phyloP scores from a whole-genome alignment of 2,888 invertebrate genomes.

The Sinopyrophorus schimmeli region DNA sequence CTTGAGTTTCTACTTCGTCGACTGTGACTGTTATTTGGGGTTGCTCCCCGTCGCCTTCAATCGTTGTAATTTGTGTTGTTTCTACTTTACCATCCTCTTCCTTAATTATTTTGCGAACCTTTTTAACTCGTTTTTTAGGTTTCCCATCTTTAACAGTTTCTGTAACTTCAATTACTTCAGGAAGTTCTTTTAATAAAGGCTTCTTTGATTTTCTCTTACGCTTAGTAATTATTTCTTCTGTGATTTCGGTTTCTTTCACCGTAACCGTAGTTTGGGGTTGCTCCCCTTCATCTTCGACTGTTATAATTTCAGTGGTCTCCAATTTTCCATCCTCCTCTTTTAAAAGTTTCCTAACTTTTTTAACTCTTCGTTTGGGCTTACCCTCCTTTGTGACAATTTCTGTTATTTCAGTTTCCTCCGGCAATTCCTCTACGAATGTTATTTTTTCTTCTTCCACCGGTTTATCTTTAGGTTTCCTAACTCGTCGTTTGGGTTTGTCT shows the following conservation, averaged over 20 bases:
- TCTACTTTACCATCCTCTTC: slow-evolving; percentile 46
- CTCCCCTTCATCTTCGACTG: slow-evolving; percentile 45
- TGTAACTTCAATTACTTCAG: slow-evolving; percentile 27
- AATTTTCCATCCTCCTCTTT: slow-evolving; percentile 44
- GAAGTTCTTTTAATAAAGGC: slow-evolving; percentile 35
- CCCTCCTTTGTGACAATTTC: slow-evolving; percentile 5
- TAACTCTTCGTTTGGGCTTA: slow-evolving; percentile 40
- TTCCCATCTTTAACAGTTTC: slow-evolving; percentile 28
- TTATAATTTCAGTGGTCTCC: slow-evolving; percentile 53
- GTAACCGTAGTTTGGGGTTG: slow-evolving; percentile 46
- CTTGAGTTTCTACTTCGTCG: slow-evolving; percentile 23
- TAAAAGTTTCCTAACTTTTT: slow-evolving; percentile 48
- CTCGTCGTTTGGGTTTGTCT: slow-evolving; percentile 4
- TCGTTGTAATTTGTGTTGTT: slow-evolving; percentile 54
- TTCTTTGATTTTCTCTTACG: slow-evolving; percentile 25
- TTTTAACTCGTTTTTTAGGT: slow-evolving; percentile 40
- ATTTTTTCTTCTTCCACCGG: not conserved
- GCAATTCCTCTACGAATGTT: slow-evolving; percentile 39
- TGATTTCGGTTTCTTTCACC: slow-evolving; percentile 35
- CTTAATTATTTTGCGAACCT: slow-evolving; percentile 49
- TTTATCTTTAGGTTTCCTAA: slow-evolving; percentile 2
- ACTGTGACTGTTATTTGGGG: slow-evolving; percentile 35
- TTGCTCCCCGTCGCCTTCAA: slow-evolving; percentile 39
- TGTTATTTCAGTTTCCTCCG: slow-evolving; percentile 43
- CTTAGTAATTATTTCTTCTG: slow-evolving; percentile 32